Conservation (phyloP, 2,797 vertebrate genomes). For the Thripadectes ignobilis region DNA sequence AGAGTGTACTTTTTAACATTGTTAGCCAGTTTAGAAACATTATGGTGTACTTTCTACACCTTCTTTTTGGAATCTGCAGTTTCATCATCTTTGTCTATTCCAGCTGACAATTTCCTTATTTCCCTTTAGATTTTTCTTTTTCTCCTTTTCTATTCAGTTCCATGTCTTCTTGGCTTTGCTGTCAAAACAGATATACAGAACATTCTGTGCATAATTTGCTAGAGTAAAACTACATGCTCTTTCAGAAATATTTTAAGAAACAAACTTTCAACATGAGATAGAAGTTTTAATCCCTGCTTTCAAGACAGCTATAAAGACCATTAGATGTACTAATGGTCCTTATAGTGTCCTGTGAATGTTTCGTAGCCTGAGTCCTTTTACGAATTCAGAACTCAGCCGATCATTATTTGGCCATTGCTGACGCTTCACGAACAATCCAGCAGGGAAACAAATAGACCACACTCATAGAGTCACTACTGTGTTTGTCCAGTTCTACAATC, state of each 20-base stretch:
- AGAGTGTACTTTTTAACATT: slow-evolving; percentile 36
- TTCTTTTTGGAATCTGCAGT: slow-evolving; percentile 46
- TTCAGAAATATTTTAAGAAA: not conserved
- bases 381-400: not conserved
- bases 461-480: not conserved
- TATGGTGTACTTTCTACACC: slow-evolving; percentile 26
- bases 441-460: not conserved
- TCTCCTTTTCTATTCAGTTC: slow-evolving; percentile 56
- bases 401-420: not conserved
- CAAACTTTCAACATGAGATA: not conserved
- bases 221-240: not conserved
- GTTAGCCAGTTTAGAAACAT: slow-evolving; percentile 49
- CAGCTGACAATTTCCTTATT: slow-evolving; percentile 40
- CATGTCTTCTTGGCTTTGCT: slow-evolving; percentile 66
- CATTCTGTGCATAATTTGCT: not conserved
- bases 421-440: rapidly evolving
- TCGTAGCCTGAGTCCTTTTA: not conserved
- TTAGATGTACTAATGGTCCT: not conserved
- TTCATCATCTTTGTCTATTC: slow-evolving; percentile 42
- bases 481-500: not conserved
- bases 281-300: not conserved
- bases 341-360: not conserved
- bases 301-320: not conserved
- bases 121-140: slow-evolving; percentile 50
- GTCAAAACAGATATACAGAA: slow-evolving; percentile 15